Conservation (phyloP, 1,140 invertebrate genomes). For the Frieseomelitta varia region DNA sequence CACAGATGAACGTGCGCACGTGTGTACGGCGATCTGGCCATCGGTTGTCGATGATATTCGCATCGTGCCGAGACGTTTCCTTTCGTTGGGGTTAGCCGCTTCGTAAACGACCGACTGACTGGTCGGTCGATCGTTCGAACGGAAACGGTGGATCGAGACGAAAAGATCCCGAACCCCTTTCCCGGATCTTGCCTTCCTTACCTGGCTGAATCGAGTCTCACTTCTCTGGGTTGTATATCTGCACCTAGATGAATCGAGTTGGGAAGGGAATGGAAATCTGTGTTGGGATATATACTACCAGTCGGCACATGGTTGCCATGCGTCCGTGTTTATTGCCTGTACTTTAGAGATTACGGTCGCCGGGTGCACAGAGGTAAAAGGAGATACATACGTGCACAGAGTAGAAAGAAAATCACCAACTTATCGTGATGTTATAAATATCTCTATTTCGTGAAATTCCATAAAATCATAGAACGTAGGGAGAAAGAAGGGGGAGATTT, state of each 20-base stretch:
- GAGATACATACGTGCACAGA: too few relatives aligned
- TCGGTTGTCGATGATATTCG: constrained; percentile 29
- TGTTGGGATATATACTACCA: not conserved
- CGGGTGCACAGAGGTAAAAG: too few relatives aligned
- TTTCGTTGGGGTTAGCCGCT: not conserved
- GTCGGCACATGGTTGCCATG: not conserved
- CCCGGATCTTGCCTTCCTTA: not conserved
- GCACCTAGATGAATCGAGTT: not conserved
- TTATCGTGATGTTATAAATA: not conserved
- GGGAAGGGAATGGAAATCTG: not conserved
- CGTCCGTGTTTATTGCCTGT: not conserved
- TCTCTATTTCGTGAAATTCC: not conserved
- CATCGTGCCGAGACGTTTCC: constrained; percentile 35
- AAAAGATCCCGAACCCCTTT: not conserved
- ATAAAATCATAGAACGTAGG: not conserved
- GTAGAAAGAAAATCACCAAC: too few relatives aligned
- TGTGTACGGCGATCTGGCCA: constrained; percentile 8
- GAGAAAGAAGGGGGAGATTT: too few relatives aligned
- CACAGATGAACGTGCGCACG: not conserved
- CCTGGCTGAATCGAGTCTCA: not conserved
- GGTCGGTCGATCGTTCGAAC: not conserved
- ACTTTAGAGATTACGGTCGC: not conserved
- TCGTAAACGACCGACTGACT: not conserved
- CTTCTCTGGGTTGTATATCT: not conserved
- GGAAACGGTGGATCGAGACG: not conserved